phyloP scores from a whole-genome alignment of 1,140 invertebrate species.

The Planococcus citri region DNA sequence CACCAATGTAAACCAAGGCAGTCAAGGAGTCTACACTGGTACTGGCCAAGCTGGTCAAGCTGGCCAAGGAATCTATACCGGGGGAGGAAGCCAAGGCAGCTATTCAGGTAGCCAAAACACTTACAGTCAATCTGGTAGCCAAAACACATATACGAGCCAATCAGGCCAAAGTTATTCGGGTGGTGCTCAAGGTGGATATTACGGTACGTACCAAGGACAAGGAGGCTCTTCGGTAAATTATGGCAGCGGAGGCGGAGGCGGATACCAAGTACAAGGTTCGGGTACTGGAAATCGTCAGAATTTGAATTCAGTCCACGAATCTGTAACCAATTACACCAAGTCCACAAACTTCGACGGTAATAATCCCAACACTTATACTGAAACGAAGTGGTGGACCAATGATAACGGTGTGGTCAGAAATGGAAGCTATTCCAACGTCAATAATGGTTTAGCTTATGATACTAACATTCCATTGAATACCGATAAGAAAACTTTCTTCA shows the following conservation, averaged over 20 bases:
- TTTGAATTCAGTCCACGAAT: slow-evolving; percentile 21
- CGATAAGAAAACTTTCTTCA: neutral
- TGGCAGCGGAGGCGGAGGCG: neutral
- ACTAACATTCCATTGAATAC: neutral
- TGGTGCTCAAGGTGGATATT: neutral
- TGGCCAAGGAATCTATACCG: too few relatives aligned
- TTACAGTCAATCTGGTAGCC: too few relatives aligned
- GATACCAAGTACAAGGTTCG: neutral
- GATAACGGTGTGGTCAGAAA: slow-evolving; percentile 28
- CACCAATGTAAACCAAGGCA: too few relatives aligned
- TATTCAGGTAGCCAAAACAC: too few relatives aligned
- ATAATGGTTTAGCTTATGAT: neutral
- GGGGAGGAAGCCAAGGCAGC: too few relatives aligned
- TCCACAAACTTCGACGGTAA: slow-evolving; percentile 28
- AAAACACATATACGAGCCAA: neutral
- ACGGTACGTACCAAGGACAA: neutral
- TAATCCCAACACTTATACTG: slow-evolving; percentile 24
- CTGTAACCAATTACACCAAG: neutral
- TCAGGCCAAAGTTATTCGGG: neutral
- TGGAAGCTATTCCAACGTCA: slow-evolving; percentile 23
- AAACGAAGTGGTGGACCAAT: slow-evolving; percentile 27
- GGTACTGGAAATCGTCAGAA: neutral
- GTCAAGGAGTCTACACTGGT: too few relatives aligned
- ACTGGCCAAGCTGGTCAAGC: too few relatives aligned
- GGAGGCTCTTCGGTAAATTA: neutral